These are phyloP conservation scores for Drosophila atripex DNA, from an alignment of 2,888 invertebrate genomes.

Conservation along the genomic window DNA sequence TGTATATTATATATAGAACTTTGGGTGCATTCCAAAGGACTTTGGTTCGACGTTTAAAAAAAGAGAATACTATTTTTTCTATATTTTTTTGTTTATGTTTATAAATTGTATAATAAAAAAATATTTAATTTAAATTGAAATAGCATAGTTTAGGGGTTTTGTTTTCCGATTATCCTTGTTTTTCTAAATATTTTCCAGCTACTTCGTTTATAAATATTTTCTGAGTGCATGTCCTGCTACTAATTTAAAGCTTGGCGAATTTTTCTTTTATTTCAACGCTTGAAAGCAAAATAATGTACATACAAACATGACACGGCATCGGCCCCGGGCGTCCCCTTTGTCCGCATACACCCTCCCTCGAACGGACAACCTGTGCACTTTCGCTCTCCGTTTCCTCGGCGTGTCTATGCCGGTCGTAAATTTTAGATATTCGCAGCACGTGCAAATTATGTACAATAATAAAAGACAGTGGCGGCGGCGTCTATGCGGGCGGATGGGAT, in stretches of 20 bases:
- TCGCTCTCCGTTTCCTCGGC: slow-evolving; percentile 44
- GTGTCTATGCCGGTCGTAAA: slow-evolving; percentile 62
- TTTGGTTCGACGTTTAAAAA: too few relatives aligned
- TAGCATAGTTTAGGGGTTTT: too few relatives aligned
- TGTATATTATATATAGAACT: neutral
- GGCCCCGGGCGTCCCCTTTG: neutral
- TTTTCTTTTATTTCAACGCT: slow-evolving; percentile 66
- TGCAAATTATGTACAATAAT: slow-evolving; percentile 79
- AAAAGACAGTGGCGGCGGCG: slow-evolving; percentile 22
- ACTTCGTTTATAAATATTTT: neutral
- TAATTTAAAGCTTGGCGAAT: slow-evolving; percentile 74
- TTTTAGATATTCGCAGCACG: slow-evolving; percentile 79
- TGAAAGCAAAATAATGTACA: slow-evolving; percentile 78
- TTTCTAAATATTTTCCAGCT: neutral
- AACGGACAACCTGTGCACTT: slow-evolving; percentile 69
- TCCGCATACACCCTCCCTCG: slow-evolving; percentile 1
- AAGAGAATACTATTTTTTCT: too few relatives aligned
- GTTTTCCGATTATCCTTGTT: too few relatives aligned
- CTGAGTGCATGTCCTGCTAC: slow-evolving; percentile 17
- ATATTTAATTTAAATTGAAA: too few relatives aligned
- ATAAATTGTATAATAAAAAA: too few relatives aligned
- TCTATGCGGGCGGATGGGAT: neutral
- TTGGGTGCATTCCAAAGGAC: too few relatives aligned
- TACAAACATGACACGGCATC: slow-evolving; percentile 59
- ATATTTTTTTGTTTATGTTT: neutral